Evolutionary conservation across 1,140 invertebrate species (phyloP), one percentile per base, ranked within the genome.

Genomic region (Rhizoglyphus robini): DNA sequence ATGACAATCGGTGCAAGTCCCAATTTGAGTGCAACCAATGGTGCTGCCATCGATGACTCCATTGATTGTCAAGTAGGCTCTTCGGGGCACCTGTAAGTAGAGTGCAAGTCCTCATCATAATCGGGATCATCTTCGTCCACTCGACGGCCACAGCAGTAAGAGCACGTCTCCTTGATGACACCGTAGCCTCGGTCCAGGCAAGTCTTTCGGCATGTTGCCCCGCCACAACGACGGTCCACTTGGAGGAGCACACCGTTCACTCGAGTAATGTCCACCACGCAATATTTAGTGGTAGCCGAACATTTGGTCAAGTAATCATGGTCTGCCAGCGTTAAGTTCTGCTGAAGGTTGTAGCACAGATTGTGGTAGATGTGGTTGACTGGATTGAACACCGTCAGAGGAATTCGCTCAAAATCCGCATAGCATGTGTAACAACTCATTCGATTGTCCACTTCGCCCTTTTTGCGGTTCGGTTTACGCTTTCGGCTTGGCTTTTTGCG

Each of bases 201-300:
- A 23, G 46, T 49, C n/a, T 49, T 48, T 18, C 63, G 63, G 38
- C 63, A 64, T 2, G 47, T 49, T 13, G 47, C 32, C 8, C 20
- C 5, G 23, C 63, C 63, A 54, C 63, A 64, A 18, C 46, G 38
- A 20, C 63, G 63, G 31, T 64, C 63, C 18, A 64, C 47, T 5
- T 18, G 15, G 5, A 49, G 13, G 5, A 64, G 63, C 11, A 47
- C 63, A 20, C 32, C 31, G n/a, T 48, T 48, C 27, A 64, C 15
- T 51, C 63, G 63, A 4, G 63, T 64, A 30, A 64, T 32, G 32
- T 64, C 63, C 18, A 64, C 63, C 47, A 51, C 25, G n/a, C 63
- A 64, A 57, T 64, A 64, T 32, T 38, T 49, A 20, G 41, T 64
- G 2, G 63, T n/a, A 15, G 15, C 11, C 4, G 63, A 51, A 38